These are phyloP conservation scores for Liolophura sinensis DNA, from an alignment of 1,140 invertebrate species.

Conservation along the genomic window DNA sequence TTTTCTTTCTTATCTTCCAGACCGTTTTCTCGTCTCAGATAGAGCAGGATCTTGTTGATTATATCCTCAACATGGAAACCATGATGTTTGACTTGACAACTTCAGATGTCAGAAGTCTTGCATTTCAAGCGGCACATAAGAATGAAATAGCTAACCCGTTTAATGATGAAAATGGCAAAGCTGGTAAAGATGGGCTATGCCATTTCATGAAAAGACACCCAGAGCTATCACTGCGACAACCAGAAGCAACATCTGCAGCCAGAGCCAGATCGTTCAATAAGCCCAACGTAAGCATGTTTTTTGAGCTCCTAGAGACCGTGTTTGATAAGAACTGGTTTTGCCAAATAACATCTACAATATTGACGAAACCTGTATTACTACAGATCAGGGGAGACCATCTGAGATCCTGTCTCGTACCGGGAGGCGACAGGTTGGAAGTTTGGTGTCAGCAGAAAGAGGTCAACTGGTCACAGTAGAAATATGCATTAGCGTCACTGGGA, in stretches of 20 bases:
- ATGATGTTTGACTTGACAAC: too few relatives aligned
- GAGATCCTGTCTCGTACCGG: constrained; percentile 59
- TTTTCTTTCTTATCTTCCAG: too few relatives aligned
- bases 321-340: constrained; percentile 30
- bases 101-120: too few relatives aligned
- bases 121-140: too few relatives aligned
- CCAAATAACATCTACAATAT: constrained; percentile 57
- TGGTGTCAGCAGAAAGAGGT: constrained; percentile 59
- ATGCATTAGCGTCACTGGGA: constrained; percentile 31
- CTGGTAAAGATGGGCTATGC: constrained; percentile 60
- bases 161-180: constrained; percentile 43
- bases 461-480: constrained; percentile 35
- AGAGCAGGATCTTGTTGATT: too few relatives aligned
- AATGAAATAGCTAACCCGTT: too few relatives aligned
- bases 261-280: constrained; percentile 62
- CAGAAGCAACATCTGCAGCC: constrained; percentile 57
- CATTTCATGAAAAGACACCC: neutral
- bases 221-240: constrained; percentile 53
- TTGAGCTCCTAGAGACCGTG: constrained; percentile 27
- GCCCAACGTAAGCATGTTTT: constrained; percentile 39
- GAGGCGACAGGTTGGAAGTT: constrained; percentile 53
- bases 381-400: constrained; percentile 55
- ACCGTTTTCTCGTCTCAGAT: too few relatives aligned
- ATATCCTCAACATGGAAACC: too few relatives aligned
- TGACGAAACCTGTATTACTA: constrained; percentile 62